phyloP scores from a whole-genome alignment of 2,113 vertebrate genomes.

The Phalacrocorax aristotelis region DNA sequence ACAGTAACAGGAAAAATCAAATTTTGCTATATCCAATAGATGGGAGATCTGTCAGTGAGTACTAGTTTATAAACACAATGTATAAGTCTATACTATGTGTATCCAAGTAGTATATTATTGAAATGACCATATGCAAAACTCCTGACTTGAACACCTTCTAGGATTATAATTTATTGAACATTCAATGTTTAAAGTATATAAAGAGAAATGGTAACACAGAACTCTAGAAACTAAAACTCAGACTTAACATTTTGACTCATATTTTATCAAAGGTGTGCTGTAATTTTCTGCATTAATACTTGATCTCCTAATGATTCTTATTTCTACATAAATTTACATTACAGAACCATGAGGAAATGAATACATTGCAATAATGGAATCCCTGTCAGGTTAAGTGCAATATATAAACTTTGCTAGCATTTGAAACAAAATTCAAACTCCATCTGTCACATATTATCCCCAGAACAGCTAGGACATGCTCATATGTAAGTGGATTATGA shows the following conservation, averaged over 20 bases:
- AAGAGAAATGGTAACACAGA: neutral
- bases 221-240: neutral
- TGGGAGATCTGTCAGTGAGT: neutral
- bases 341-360: neutral
- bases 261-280: neutral
- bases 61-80: neutral
- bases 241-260: neutral
- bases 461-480: neutral
- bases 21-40: neutral
- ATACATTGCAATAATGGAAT: neutral
- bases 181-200: neutral
- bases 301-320: neutral
- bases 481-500: slow-evolving; percentile 18
- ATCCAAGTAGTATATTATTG: neutral
- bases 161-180: neutral
- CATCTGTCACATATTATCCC: neutral
- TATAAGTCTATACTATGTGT: neutral
- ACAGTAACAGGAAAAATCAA: neutral
- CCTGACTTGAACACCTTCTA: neutral
- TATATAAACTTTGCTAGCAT: neutral
- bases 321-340: neutral
- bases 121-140: neutral
- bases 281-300: neutral
- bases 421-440: slow-evolving; percentile 4
- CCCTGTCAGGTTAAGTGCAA: neutral